Conservation (phyloP, 1,140 invertebrate species). For the Drosophila murphyi region DNA sequence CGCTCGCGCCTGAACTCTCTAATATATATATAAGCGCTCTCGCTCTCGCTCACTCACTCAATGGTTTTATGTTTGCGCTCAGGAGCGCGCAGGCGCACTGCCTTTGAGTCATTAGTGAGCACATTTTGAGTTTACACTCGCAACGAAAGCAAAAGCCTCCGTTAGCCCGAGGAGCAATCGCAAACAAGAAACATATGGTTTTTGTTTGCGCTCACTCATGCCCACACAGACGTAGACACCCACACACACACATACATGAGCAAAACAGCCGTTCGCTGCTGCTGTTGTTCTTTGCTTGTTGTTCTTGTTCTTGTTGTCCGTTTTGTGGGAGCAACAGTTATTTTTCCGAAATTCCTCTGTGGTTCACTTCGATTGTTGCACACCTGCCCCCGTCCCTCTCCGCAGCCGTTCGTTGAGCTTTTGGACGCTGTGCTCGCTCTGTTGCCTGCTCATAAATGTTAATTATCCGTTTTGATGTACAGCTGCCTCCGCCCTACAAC, state of each 20-base stretch:
- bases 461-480: constrained; percentile 66
- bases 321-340: constrained; percentile 74
- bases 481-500: constrained; percentile 12
- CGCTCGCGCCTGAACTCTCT: constrained; percentile 1
- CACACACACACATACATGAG: constrained; percentile 17
- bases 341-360: constrained; percentile 56
- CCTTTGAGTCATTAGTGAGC: constrained; percentile 23
- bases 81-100: constrained; percentile 62
- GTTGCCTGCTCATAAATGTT: constrained; percentile 73
- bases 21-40: not conserved
- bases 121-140: constrained; percentile 52
- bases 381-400: constrained; percentile 17
- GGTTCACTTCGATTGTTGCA: constrained; percentile 51
- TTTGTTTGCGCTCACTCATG: constrained; percentile 68
- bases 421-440: constrained; percentile 48
- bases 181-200: constrained; percentile 77
- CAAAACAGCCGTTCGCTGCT: constrained; percentile 51
- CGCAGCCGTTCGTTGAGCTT: constrained; percentile 26
- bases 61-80: constrained; percentile 20
- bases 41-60: not conserved
- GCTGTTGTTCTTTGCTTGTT: constrained; percentile 8
- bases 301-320: constrained; percentile 21
- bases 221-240: constrained; percentile 19
- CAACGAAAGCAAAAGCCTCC: constrained; percentile 76
- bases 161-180: constrained; percentile 30